These are phyloP conservation scores for Polydrusus pterygomalis DNA, from an alignment of 2,888 invertebrate genomes.

Conservation along the genomic window DNA sequence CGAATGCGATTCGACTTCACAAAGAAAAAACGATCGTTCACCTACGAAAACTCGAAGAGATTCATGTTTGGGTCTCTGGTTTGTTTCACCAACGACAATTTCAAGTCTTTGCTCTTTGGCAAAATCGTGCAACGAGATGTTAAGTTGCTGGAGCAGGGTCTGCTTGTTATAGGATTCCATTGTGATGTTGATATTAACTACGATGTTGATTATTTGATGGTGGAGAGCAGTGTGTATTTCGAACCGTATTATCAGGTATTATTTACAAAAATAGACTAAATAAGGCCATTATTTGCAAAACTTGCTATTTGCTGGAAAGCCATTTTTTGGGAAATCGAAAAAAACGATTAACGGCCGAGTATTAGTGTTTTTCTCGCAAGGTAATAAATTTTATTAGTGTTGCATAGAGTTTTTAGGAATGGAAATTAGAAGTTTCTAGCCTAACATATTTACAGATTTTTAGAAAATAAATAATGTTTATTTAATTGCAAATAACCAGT, in stretches of 20 bases:
- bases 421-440: no score
- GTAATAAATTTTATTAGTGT: no score
- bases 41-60: conserved; percentile 75
- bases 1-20: conserved; percentile 58
- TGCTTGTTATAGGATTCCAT: conserved; percentile 72
- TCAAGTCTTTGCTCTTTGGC: conserved; percentile 81
- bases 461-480: no score
- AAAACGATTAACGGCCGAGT: no score
- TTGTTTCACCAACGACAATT: conserved; percentile 82
- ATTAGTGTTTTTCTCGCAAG: no score
- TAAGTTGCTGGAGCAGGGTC: conserved; percentile 74
- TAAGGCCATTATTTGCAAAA: no score
- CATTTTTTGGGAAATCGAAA: no score
- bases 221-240: conserved; percentile 86
- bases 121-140: conserved; percentile 79
- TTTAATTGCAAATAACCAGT: no score
- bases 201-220: conserved; percentile 74
- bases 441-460: no score
- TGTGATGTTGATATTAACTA: conserved; percentile 71
- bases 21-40: conserved; percentile 65
- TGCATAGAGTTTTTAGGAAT: no score
- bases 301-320: no score
- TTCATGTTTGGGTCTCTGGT: conserved; percentile 84
- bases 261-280: no score
- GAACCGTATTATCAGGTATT: conserved; percentile 85